These are phyloP conservation scores for Ctenomys sociabilis DNA, from an alignment of 2,113 vertebrate genomes.

Conservation along the genomic window DNA sequence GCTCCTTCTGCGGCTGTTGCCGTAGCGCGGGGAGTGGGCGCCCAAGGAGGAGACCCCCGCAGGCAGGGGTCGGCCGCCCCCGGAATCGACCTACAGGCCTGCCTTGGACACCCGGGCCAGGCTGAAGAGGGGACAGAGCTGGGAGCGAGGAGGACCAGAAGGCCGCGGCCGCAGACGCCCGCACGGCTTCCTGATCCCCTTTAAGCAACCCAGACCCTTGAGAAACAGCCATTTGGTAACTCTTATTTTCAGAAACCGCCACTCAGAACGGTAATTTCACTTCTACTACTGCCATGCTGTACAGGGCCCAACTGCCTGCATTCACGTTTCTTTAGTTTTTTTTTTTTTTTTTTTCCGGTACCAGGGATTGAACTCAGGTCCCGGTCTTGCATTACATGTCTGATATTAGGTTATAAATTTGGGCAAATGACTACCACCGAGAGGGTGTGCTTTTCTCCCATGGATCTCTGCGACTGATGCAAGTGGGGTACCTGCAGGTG, in stretches of 20 bases:
- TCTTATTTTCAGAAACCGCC: neutral
- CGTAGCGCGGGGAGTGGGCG: rapidly evolving
- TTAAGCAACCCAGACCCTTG: neutral
- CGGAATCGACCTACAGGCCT: neutral
- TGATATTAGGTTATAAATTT: neutral
- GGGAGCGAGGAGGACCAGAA: neutral
- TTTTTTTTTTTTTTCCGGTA: too few relatives aligned
- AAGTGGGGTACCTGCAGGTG: rapidly evolving
- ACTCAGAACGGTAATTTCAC: neutral
- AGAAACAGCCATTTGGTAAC: neutral
- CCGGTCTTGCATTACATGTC: neutral
- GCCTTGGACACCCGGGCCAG: rapidly evolving
- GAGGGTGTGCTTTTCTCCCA: rapidly evolving
- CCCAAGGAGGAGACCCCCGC: neutral
- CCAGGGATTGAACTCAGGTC: too few relatives aligned
- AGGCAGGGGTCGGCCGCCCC: neutral
- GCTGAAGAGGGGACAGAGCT: neutral
- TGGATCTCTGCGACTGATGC: rapidly evolving
- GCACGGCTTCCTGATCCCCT: neutral
- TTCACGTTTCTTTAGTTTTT: too few relatives aligned
- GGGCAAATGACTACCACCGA: neutral
- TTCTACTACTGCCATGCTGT: neutral
- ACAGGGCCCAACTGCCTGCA: neutral
- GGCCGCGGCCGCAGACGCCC: neutral
- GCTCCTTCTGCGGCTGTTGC: neutral